Evolutionary conservation across 2,888 invertebrate species (phyloP).

Genomic region (Isoperla grammatica): DNA sequence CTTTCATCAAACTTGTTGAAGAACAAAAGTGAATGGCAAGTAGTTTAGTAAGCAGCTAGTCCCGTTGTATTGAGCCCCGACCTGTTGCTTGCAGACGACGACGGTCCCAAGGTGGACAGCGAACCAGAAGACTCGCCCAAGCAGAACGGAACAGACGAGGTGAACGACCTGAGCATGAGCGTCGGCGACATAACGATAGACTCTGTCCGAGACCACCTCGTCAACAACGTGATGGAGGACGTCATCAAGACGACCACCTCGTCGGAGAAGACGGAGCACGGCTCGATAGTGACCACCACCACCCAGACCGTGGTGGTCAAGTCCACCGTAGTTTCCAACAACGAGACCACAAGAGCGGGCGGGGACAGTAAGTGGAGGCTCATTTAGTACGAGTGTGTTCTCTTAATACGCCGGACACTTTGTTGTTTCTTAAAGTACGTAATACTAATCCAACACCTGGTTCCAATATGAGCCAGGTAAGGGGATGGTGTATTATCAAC

Average conservation of each 20-base stretch:
- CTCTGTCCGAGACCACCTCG: slow-evolving; percentile 78
- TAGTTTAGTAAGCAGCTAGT: no score
- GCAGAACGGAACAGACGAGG: slow-evolving; percentile 42
- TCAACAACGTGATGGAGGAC: slow-evolving; percentile 17
- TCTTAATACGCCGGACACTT: no score
- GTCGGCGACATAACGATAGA: slow-evolving; percentile 90
- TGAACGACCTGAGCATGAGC: slow-evolving; percentile 46
- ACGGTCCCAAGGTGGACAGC: background rate
- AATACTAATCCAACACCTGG: no score
- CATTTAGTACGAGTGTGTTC: no score
- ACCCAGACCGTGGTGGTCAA: slow-evolving; percentile 26
- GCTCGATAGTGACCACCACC: slow-evolving; percentile 5
- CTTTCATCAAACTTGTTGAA: no score
- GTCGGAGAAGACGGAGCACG: slow-evolving; percentile 18
- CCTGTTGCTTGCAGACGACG: slow-evolving; percentile 32
- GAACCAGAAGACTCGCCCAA: slow-evolving; percentile 18
- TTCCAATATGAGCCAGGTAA: no score
- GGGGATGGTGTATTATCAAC: no score
- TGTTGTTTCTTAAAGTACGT: no score
- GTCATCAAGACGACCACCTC: slow-evolving; percentile 18
- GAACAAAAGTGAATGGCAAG: no score
- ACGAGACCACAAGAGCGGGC: slow-evolving; percentile 21
- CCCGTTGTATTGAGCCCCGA: no score
- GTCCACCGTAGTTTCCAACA: slow-evolving; percentile 23
- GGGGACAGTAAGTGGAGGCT: slow-evolving; percentile 24